Percentiles rank a stretch among this genome's conserved stretches.
Conservation (phyloP, 2,888 invertebrate genomes). For the Thereva unica region DNA sequence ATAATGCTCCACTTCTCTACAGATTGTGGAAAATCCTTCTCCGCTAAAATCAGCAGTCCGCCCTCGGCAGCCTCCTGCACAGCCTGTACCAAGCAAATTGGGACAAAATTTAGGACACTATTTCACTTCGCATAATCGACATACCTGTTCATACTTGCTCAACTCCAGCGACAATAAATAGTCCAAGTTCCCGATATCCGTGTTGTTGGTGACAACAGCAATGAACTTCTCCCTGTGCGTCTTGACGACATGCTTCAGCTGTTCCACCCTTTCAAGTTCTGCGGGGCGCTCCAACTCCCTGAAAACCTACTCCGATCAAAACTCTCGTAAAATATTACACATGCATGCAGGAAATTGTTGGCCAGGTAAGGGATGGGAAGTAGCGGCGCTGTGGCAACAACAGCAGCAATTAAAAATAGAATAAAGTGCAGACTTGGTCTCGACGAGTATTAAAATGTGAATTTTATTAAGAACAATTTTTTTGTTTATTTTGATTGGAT, state of each 20-base stretch:
- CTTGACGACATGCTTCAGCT: conserved; percentile 65
- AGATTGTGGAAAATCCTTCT: conserved; percentile 62
- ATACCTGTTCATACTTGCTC: conserved; percentile 60
- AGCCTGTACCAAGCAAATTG: conserved; percentile 54
- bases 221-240: conserved; percentile 65
- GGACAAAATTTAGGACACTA: neutral
- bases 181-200: conserved; percentile 62
- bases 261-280: conserved; percentile 69
- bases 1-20: conserved; percentile 77
- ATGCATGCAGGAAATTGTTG: neutral
- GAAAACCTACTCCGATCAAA: conserved; percentile 66
- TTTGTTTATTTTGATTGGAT: conserved; percentile 18
- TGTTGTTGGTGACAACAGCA: conserved; percentile 65
- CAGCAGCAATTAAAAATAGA: conserved; percentile 19
- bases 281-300: conserved; percentile 77
- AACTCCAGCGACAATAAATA: conserved; percentile 63
- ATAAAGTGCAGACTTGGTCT: conserved; percentile 11
- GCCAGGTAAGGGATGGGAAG: neutral
- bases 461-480: conserved; percentile 28
- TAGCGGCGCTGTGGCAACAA: neutral
- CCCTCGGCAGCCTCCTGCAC: conserved; percentile 74
- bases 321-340: conserved; percentile 13
- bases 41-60: conserved; percentile 65
- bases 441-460: conserved; percentile 19
- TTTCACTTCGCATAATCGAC: conserved; percentile 2